phyloP scores from a whole-genome alignment of 2,113 vertebrate species.

The Petroica traversi region DNA sequence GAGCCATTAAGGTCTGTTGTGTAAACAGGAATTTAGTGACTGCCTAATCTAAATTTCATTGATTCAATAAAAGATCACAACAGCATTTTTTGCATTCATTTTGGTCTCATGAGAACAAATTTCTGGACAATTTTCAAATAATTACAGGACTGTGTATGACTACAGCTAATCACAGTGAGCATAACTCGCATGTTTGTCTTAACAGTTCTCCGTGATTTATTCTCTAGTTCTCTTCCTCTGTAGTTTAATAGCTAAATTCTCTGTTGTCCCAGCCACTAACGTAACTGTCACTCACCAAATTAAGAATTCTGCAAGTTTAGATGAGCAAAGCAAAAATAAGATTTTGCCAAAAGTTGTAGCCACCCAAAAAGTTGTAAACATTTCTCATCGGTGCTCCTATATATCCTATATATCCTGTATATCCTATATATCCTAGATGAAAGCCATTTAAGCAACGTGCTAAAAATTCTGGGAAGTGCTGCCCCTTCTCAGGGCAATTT shows the following conservation, averaged over 20 bases:
- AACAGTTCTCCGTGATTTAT: not conserved
- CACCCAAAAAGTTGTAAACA: not conserved
- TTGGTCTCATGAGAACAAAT: not conserved
- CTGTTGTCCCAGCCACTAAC: not conserved
- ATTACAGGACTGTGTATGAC: not conserved
- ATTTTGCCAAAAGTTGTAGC: not conserved
- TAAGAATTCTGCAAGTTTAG: not conserved
- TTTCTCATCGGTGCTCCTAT: not conserved
- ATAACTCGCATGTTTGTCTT: not conserved
- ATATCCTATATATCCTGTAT: not conserved
- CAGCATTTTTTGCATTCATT: not conserved
- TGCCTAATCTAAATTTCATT: constrained; percentile 42
- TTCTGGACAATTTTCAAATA: constrained; percentile 1
- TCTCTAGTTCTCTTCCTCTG: not conserved
- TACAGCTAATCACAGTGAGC: not conserved
- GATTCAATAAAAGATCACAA: constrained; percentile 25
- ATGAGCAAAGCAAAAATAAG: not conserved
- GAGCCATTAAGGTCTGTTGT: constrained; percentile 48
- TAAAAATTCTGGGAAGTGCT: not conserved
- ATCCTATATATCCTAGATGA: not conserved
- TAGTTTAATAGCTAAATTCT: not conserved
- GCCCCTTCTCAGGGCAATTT: not conserved
- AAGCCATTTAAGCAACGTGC: not conserved
- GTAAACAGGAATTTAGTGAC: constrained; percentile 53
- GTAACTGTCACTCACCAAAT: not conserved